phyloP scores from a whole-genome alignment of 2,113 vertebrate genomes.

The human (Homo sapiens) region GRCh38 chr13:48299501-48300000 shows the following conservation, averaged over 20 bases:
- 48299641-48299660: background rate
- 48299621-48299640: background rate
- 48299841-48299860: slow-evolving; percentile 2
- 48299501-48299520: background rate
- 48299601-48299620: background rate
- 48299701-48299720: background rate
- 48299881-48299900: background rate
- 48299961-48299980: background rate
- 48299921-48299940: background rate
- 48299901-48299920: slow-evolving; percentile 30
- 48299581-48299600: background rate
- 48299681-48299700: background rate
- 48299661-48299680: background rate
- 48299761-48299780: background rate
- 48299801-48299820: background rate
- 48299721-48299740: background rate
- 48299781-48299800: background rate
- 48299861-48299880: background rate
- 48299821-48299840: background rate
- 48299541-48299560: background rate
- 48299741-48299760: background rate
- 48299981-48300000: background rate
- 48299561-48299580: slow-evolving; percentile 9
- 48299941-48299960: background rate
- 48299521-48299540: background rate